Evolutionary conservation across 2,888 invertebrate species (phyloP).

Genomic region (Esperia sulphurella): DNA sequence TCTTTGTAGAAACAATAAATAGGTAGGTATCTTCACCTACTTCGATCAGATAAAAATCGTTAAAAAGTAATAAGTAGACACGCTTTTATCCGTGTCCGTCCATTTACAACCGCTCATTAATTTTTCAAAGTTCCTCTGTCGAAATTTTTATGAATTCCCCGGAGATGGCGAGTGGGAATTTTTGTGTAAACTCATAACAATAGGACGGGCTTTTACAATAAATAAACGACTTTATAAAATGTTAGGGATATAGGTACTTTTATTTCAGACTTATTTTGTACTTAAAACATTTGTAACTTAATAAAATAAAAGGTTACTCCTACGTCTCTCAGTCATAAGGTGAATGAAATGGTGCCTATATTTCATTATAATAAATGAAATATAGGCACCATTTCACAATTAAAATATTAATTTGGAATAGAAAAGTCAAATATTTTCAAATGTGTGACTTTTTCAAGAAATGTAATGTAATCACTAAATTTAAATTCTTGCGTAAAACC

Average conservation of each 20-base stretch:
- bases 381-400: too few species aligned
- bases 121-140: constrained; percentile 2
- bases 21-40: too few species aligned
- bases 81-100: constrained; percentile 7
- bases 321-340: too few species aligned
- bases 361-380: too few species aligned
- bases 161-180: neutral
- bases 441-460: too few species aligned
- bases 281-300: too few species aligned
- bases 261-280: neutral
- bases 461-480: too few species aligned
- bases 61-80: constrained; percentile 7
- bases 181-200: neutral
- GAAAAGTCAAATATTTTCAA: too few species aligned
- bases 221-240: neutral
- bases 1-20: neutral
- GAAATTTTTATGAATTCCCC: neutral
- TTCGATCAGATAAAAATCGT: neutral
- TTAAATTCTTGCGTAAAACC: too few species aligned
- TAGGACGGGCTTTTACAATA: neutral
- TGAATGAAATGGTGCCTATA: too few species aligned
- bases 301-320: too few species aligned
- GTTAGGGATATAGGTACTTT: neutral
- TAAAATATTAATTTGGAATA: too few species aligned
- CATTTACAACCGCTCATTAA: constrained; percentile 10